These are phyloP conservation scores for Catostomus latipinnis DNA, from an alignment of 2,797 vertebrate genomes.

Conservation along the genomic window DNA sequence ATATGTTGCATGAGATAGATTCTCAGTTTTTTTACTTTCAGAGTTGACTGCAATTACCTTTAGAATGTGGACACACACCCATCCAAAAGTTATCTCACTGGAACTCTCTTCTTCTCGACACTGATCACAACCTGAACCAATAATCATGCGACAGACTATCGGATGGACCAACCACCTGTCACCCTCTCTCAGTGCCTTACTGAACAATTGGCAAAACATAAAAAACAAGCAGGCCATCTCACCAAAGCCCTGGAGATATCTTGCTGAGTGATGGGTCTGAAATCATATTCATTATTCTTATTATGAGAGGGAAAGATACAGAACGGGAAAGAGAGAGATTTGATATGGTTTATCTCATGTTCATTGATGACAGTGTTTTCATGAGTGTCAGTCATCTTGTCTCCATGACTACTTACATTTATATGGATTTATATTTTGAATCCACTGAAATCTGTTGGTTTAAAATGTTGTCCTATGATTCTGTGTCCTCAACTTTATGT, in stretches of 20 bases:
- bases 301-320: conserved; percentile 69
- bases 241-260: conserved; percentile 43
- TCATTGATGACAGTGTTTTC: conserved; percentile 16
- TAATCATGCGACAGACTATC: conserved; percentile 68
- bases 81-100: conserved; percentile 49
- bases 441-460: too few relatives aligned
- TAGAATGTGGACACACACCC: conserved; percentile 65
- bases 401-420: conserved; percentile 30
- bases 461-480: conserved; percentile 6
- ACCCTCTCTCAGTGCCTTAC: conserved; percentile 98
- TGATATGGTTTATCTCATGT: conserved; percentile 29
- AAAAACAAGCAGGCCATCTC: conserved; percentile 80
- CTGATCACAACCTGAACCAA: conserved; percentile 60
- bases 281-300: conserved; percentile 37
- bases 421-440: background rate
- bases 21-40: conserved; percentile 49
- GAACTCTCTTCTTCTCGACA: conserved; percentile 30
- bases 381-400: conserved; percentile 56
- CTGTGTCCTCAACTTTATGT: conserved; percentile 7
- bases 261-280: conserved; percentile 42
- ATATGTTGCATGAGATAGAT: conserved; percentile 67
- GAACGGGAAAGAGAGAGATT: conserved; percentile 36
- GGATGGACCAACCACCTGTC: conserved; percentile 65
- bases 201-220: conserved; percentile 91
- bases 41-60: conserved; percentile 32